Base-by-base conservation (phyloP, 1,140 invertebrate species). In the Drosophila novamexicana region DNA sequence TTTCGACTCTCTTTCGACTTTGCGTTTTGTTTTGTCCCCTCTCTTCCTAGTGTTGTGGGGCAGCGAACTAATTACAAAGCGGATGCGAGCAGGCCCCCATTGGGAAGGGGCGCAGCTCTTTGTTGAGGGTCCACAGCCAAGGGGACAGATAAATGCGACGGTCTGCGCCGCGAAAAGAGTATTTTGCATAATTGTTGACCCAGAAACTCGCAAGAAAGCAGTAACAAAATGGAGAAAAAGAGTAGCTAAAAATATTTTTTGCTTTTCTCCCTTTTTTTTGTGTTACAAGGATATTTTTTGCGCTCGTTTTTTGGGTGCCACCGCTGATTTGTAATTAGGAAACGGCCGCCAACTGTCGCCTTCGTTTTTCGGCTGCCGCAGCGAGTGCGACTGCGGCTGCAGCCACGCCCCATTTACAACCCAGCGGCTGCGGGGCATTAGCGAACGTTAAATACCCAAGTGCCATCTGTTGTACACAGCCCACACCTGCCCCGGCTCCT, bases 251-350 rank as follows among this genome's bases (percentile, higher is more conserved):
- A 79, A 81, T 36, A 14, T 18, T 18, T 18, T 18, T 49, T 37
- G 61, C 49, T 72, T 64, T 64, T 62, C 36, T 61, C 49, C 36
- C 64, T 49, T 67, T 75, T 75, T 71, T 74, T 71, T 57, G 22
- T 65, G 58, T 54, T 58, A 59, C 73, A 72, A 53, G 58, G 67
- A 47, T 70, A 45, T 44, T 73, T 56, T 58, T 64, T 67, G 37
- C 44, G 18, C 47, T 49, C 5, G 58, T 67, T 71, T 71, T 73
- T 62, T 18, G 54, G 50, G 69, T 63, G 58, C 72, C 74, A 72
- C 84, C 81, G 81, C 75, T 91, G 82, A 90, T 90, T 91, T 91
- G 88, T 91, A 91, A 91, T 91, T 91, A 90, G 88, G 88, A 91
- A 91, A 90, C 82, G 82, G 88, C 88, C 88, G 81, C 86, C 88